phyloP scores from a whole-genome alignment of 30 jellyfish, hydroid and myxozoan genomes.

The Pseudorhiza aurosa region DNA sequence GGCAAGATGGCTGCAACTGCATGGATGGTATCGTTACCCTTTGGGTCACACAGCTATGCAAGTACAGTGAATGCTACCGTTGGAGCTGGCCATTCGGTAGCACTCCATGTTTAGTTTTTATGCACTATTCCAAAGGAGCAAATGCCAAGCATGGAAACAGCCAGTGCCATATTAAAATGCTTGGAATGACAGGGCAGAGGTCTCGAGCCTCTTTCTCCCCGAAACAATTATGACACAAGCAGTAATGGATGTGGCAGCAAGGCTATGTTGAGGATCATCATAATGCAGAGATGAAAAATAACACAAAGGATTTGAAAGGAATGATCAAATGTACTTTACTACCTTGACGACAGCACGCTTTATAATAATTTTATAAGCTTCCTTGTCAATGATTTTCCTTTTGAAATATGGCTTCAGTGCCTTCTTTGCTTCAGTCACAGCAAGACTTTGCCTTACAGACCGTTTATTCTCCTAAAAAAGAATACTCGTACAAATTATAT shows the following conservation, averaged over 20 bases:
- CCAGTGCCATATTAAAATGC: too few species aligned
- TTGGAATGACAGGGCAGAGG: neutral
- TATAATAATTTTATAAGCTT: slow-evolving; percentile 37
- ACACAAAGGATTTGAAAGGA: neutral
- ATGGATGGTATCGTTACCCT: too few species aligned
- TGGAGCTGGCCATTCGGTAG: too few species aligned
- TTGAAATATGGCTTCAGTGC: slow-evolving; percentile 43
- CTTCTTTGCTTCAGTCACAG: slow-evolving; percentile 42
- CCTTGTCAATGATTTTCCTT: slow-evolving; percentile 19
- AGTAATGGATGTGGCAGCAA: neutral
- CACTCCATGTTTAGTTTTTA: too few species aligned
- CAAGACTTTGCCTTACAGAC: slow-evolving; percentile 9
- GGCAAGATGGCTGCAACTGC: too few species aligned
- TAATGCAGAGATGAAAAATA: too few species aligned
- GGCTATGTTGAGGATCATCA: neutral
- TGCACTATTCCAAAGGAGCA: too few species aligned
- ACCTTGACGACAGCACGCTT: slow-evolving; percentile 59
- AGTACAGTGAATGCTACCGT: too few species aligned
- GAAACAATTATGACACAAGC: neutral
- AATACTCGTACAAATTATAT: too few species aligned
- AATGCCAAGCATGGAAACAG: too few species aligned
- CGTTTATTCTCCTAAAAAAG: slow-evolving; percentile 19
- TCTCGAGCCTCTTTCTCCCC: neutral
- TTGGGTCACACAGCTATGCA: too few species aligned
- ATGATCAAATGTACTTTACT: neutral